Evolutionary conservation across 53 echinoderm and acorn worm genomes (phyloP), one percentile per base, ranked within the genome.

Genomic region (Zoroaster sp.): DNA sequence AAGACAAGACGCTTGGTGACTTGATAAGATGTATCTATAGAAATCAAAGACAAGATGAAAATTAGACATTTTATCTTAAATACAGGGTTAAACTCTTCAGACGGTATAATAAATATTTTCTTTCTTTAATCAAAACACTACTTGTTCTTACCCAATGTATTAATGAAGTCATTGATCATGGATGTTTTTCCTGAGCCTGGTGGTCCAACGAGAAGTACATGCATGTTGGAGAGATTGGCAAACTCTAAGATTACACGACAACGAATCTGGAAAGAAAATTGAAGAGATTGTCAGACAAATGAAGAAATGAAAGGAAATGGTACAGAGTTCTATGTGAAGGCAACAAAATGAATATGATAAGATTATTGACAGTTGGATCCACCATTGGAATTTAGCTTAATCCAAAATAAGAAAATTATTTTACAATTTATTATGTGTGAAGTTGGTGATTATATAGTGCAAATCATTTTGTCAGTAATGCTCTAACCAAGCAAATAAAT

Each of bases 141-240:
- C 65, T 39, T 54, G 40, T 63, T 83, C 91, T 88, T 87, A 97
- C 97, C 98, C 7, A 92, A 90, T 9, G 94, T 92, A 80, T 96
- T 94, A 53, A 98, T 95, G 94, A 98, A 98, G 82, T 98, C 98
- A 83, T 96, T 98, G 42, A 98, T 94, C 92, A 98, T 95, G 6
- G 94, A 91, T 1, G 95, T 95, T 86, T 98, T 98, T 4, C 98
- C 98, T 37, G 93, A 95, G 13, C 98, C 98, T 28, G 98, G 95
- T 21, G 95, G 95, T 41, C 98, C 98, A 0, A 98, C 92, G 28
- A 98, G 91, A 36, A 95, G 86, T 1, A 98, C 93, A 78, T 98
- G 95, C 94, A 98, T 95, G 72, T 95, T 95, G 78, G 95, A 94
- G 9, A 98, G 92, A 82, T 95, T 98, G 66, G 98, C 95, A 98